A percentile compares a stretch with the other conserved stretches of the same genome.
Evolutionary conservation across 2,113 vertebrate species (phyloP).

Genomic region (Oophaga pumilio): DNA sequence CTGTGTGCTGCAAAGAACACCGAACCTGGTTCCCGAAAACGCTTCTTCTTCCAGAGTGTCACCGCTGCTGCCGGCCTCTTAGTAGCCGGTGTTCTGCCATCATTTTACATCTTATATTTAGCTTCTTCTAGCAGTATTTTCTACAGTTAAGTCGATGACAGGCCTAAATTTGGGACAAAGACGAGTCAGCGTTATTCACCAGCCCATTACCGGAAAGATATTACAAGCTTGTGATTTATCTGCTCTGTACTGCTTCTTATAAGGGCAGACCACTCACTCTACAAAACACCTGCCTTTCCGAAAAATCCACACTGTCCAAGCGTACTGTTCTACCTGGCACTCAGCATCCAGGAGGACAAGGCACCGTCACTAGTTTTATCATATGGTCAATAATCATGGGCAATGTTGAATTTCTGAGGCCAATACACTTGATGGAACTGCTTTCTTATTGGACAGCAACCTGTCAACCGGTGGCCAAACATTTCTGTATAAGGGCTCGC

Average conservation of each 20-base stretch:
- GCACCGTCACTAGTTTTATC: background rate
- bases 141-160: background rate
- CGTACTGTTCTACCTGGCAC: background rate
- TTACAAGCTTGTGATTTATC: background rate
- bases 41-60: background rate
- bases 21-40: background rate
- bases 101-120: conserved; percentile 5
- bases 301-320: background rate
- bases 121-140: conserved; percentile 22
- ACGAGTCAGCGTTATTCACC: conserved; percentile 11
- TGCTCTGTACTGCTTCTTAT: background rate
- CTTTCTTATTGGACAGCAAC: too few relatives aligned
- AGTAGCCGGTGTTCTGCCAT: background rate
- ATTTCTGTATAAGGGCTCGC: too few relatives aligned
- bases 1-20: background rate
- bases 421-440: background rate
- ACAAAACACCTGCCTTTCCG: background rate
- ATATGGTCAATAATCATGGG: background rate
- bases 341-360: background rate
- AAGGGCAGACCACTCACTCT: background rate
- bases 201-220: conserved; percentile 1
- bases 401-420: background rate
- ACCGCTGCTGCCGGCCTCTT: background rate
- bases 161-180: conserved; percentile 1
- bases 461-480: too few relatives aligned